phyloP scores from a whole-genome alignment of 2,888 invertebrate genomes.

The Dasysyrphus tricinctus region DNA sequence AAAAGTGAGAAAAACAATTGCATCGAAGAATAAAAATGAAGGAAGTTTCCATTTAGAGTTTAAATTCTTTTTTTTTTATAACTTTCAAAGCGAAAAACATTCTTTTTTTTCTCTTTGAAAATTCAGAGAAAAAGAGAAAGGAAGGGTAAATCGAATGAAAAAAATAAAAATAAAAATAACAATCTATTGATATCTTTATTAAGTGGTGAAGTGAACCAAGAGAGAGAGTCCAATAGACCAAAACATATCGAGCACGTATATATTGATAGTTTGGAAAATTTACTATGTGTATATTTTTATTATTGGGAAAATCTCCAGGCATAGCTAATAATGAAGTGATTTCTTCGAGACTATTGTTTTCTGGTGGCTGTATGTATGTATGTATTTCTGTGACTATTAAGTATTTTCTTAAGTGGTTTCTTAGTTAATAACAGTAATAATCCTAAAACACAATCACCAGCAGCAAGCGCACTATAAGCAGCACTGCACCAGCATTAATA shows the following conservation, averaged over 20 bases:
- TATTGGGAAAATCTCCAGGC: conserved; percentile 3
- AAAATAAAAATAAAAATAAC: conserved; percentile 3
- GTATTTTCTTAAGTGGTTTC: conserved; percentile 54
- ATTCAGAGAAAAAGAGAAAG: conserved; percentile 34
- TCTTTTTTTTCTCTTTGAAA: neutral
- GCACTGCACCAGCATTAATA: neutral
- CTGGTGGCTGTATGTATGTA: neutral
- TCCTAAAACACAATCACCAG: neutral
- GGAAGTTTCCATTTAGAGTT: conserved; percentile 22
- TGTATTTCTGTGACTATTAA: conserved; percentile 19
- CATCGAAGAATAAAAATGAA: conserved; percentile 5
- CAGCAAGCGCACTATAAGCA: neutral
- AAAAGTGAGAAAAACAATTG: conserved; percentile 63
- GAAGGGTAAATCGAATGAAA: conserved; percentile 34
- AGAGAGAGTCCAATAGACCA: conserved; percentile 51
- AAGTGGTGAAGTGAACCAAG: conserved; percentile 6
- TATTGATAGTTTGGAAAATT: conserved; percentile 34
- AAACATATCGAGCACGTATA: conserved; percentile 51
- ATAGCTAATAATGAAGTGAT: conserved; percentile 49
- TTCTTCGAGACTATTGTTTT: conserved; percentile 36
- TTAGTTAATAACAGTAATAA: conserved; percentile 51
- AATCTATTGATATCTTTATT: conserved; percentile 57
- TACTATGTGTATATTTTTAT: conserved; percentile 14
- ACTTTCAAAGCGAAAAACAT: neutral
- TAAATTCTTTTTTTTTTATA: conserved; percentile 8